Evolutionary conservation across 1,140 invertebrate species (phyloP).

Genomic region (Polypedilum vanderplanki): DNA sequence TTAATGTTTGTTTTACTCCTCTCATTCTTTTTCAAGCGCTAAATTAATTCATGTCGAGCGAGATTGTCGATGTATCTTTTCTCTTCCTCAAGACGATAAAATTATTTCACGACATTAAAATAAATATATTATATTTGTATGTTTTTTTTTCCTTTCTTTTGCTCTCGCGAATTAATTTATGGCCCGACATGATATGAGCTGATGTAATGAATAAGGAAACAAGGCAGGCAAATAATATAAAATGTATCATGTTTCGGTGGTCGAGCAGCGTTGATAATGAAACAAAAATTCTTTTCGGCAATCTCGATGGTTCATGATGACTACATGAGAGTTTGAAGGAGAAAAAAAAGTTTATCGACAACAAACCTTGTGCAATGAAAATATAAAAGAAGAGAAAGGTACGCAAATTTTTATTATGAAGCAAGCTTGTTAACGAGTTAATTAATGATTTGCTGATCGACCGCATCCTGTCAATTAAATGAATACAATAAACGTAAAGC

Average conservation of each 20-base stretch:
- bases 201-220: conserved; percentile 18
- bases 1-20: no score
- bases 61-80: background rate
- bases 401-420: background rate
- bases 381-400: conserved; percentile 11
- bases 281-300: background rate
- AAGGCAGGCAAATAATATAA: background rate
- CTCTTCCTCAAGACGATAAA: background rate
- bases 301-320: background rate
- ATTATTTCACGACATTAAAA: background rate
- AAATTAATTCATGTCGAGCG: conserved; percentile 18
- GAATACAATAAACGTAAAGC: background rate
- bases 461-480: background rate
- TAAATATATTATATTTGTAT: background rate
- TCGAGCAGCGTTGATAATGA: background rate
- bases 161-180: background rate
- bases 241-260: conserved; percentile 16
- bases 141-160: no score
- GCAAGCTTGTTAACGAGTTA: background rate
- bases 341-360: no score
- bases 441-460: conserved; percentile 18
- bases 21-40: background rate
- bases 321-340: background rate
- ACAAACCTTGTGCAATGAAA: no score
- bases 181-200: conserved; percentile 8